Conservation (phyloP, 53 echinoderm and acorn worm species). For the Glandiceps talaboti region DNA sequence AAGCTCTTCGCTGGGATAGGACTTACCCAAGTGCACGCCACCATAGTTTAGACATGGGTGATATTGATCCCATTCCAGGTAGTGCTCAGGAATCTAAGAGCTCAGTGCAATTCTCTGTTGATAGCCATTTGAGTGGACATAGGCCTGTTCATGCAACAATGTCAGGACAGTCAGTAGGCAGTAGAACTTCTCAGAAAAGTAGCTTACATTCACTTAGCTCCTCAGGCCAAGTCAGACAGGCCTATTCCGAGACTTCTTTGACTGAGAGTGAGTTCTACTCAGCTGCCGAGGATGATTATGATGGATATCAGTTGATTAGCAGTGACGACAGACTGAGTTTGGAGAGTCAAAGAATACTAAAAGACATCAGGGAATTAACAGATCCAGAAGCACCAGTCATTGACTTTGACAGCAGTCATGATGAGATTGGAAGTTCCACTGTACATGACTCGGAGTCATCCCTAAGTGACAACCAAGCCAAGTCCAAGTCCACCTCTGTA, state of each 20-base stretch:
- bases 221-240: neutral
- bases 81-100: neutral
- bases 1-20: slow-evolving; percentile 23
- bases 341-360: neutral
- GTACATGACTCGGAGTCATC: neutral
- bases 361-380: neutral
- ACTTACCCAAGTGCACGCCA: neutral
- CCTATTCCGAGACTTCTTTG: slow-evolving; percentile 19
- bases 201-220: neutral
- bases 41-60: neutral
- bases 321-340: neutral
- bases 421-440: neutral
- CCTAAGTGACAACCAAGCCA: neutral
- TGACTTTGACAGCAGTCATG: neutral
- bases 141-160: neutral
- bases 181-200: neutral
- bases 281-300: slow-evolving; percentile 47
- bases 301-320: neutral
- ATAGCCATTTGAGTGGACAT: neutral
- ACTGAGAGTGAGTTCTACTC: slow-evolving; percentile 94
- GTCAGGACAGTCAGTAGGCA: neutral
- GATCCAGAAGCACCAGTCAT: neutral
- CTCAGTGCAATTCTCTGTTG: neutral
- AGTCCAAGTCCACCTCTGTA: neutral
- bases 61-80: neutral